phyloP scores from a whole-genome alignment of 2,888 invertebrate genomes.

The Synanthedon tipuliformis region DNA sequence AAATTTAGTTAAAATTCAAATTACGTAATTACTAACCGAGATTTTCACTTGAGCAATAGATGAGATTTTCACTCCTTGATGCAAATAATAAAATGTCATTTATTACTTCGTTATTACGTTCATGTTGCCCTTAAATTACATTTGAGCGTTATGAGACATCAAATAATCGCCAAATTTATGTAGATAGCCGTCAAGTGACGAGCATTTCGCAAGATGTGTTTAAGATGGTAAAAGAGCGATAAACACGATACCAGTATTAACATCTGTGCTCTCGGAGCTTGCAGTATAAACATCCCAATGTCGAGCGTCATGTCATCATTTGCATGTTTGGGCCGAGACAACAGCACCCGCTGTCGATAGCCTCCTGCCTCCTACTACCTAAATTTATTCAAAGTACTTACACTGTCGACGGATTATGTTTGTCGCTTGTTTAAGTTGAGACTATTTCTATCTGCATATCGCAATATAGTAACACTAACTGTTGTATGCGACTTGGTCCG shows the following conservation, averaged over 20 bases:
- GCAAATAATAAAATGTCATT: too few relatives aligned
- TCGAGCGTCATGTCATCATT: conserved; percentile 55
- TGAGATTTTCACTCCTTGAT: too few relatives aligned
- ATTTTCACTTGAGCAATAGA: too few relatives aligned
- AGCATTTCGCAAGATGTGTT: conserved; percentile 54
- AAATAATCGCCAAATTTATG: conserved; percentile 61
- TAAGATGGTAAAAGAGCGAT: conserved; percentile 43
- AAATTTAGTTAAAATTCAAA: too few relatives aligned
- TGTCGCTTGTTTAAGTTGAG: background rate
- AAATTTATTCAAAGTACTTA: conserved; percentile 40
- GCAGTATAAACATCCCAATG: conserved; percentile 45
- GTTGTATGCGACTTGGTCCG: too few relatives aligned
- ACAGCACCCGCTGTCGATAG: conserved; percentile 37
- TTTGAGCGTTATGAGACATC: conserved; percentile 41
- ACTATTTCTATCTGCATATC: background rate
- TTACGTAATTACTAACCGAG: too few relatives aligned
- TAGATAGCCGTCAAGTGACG: conserved; percentile 55
- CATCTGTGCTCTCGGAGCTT: conserved; percentile 37
- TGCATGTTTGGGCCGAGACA: conserved; percentile 45
- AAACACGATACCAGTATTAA: conserved; percentile 48
- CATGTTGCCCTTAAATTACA: conserved; percentile 40
- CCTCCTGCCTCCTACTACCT: conserved; percentile 20
- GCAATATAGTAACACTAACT: too few relatives aligned
- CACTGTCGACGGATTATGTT: background rate
- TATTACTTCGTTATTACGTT: too few relatives aligned